phyloP scores from a whole-genome alignment of 1,140 invertebrate genomes.

The Leguminivora glycinivorella region DNA sequence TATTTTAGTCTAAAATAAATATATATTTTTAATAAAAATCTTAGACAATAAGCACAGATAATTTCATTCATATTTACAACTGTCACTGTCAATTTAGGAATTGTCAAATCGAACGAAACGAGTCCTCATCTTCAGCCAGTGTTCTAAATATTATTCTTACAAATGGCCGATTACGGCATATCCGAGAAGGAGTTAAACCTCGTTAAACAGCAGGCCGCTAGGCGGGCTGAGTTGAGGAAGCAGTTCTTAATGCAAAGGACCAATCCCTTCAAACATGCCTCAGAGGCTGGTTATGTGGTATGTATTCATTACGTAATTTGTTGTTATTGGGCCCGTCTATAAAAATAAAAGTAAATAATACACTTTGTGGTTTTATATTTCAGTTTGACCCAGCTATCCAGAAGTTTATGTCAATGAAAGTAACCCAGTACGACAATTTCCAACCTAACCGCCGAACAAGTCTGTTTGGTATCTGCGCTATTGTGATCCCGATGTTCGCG shows the following conservation, averaged over 20 bases:
- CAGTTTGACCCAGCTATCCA: slow-evolving; percentile 89
- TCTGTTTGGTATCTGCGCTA: slow-evolving; percentile 74
- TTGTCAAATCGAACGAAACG: slow-evolving; percentile 28
- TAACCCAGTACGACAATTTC: slow-evolving; percentile 83
- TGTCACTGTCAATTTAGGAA: slow-evolving; percentile 6
- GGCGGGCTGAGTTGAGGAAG: slow-evolving; percentile 79
- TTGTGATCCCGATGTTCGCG: slow-evolving; percentile 80
- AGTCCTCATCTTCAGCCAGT: slow-evolving; percentile 14
- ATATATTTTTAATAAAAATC: neutral
- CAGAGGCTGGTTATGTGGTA: slow-evolving; percentile 72
- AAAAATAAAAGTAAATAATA: slow-evolving; percentile 29
- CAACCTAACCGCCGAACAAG: slow-evolving; percentile 82
- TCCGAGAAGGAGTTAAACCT: slow-evolving; percentile 70
- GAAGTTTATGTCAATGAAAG: slow-evolving; percentile 84
- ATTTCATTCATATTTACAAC: neutral
- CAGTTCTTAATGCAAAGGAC: slow-evolving; percentile 84
- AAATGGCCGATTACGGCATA: slow-evolving; percentile 72
- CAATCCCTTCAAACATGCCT: slow-evolving; percentile 81
- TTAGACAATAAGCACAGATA: too few species aligned
- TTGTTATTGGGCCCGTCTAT: slow-evolving; percentile 36
- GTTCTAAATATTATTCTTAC: slow-evolving; percentile 30
- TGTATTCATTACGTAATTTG: slow-evolving; percentile 72
- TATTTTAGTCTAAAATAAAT: neutral
- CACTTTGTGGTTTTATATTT: slow-evolving; percentile 56
- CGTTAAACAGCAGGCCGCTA: slow-evolving; percentile 79